phyloP scores from a whole-genome alignment of 2,113 vertebrate genomes.

The Oreochromis aureus region DNA sequence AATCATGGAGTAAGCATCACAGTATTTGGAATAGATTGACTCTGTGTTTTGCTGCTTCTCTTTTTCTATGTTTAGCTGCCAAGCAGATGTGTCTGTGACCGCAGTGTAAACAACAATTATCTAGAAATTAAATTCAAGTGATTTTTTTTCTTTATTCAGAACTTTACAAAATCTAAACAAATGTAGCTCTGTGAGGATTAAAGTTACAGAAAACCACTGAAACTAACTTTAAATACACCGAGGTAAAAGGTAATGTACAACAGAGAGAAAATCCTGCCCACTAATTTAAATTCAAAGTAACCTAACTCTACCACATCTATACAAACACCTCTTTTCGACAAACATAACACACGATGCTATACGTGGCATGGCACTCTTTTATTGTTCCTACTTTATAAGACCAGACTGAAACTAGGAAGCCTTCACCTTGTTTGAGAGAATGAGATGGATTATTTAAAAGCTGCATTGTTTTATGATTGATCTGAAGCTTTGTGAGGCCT shows the following conservation, averaged over 20 bases:
- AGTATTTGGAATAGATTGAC: neutral
- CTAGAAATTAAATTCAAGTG: neutral
- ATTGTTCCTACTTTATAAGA: neutral
- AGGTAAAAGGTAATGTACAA: constrained; percentile 59
- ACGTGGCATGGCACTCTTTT: neutral
- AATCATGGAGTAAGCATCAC: neutral
- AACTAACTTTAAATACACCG: constrained; percentile 62
- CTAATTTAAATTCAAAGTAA: constrained; percentile 28
- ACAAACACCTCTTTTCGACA: constrained; percentile 42
- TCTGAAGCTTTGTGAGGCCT: neutral
- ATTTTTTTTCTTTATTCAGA: constrained; percentile 43
- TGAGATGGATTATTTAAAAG: neutral
- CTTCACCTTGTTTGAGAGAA: constrained; percentile 3
- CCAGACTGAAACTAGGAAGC: neutral
- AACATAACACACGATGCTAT: constrained; percentile 15
- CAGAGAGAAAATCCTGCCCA: constrained; percentile 17
- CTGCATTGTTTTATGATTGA: neutral
- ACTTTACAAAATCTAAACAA: constrained; percentile 38
- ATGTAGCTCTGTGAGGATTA: neutral
- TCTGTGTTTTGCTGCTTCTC: neutral
- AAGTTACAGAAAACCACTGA: constrained; percentile 30
- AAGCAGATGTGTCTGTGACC: neutral
- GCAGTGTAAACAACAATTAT: neutral
- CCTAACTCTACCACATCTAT: constrained; percentile 52
- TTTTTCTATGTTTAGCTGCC: neutral